Base-by-base conservation (phyloP, 2,797 vertebrate species). In the Hemibagrus guttatus region DNA sequence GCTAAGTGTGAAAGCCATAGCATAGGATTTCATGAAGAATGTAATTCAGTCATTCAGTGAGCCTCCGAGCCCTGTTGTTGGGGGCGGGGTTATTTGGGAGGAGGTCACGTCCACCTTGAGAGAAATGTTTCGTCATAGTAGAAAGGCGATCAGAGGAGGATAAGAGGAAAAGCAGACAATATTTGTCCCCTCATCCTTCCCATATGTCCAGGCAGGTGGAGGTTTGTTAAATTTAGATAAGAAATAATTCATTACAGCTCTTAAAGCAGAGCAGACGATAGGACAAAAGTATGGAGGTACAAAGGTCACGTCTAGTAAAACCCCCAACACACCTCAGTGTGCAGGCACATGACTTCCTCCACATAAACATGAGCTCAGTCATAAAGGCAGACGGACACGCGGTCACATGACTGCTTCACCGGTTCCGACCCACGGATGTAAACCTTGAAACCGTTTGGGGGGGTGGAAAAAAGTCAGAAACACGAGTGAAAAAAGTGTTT, bases 231-330 rank as follows among this genome's bases (percentile, higher is more conserved):
- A 6, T 6, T 5, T 2, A 13, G 13, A 14, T n/a, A 17, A 14
- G 9, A n/a, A n/a, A n/a, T n/a, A 11, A 42, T 42, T 1, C 0
- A 9, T 71, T 7, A 28, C 19, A 46, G 26, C 35, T 61, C 5
- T 12, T 16, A 52, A 61, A 39, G 3, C n/a, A 52, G 23, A 54
- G 12, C 19, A 11, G 58, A 46, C 39, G 42, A 59, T 16, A 8
- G 8, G n/a, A 64, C 6, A 9, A 19, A 58, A 81, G 7, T 26
- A 35, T 21, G 23, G 31, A n/a, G 71, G 76, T 85, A 61, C 88
- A 85, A 90, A 90, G 88, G 84, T 90, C 83, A 17, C 12, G 14
- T n/a, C 56, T 64, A 69, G 64, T 81, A 49, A 74, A 76, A 63
- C 26, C 7, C 58, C 13, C 1, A 42, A 86, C 86, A 87, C 81